Percentiles rank a stretch among this genome's conserved stretches.
These are phyloP conservation scores for Oscheius onirici DNA, from an alignment of 2,888 invertebrate species.

Conservation along the genomic window DNA sequence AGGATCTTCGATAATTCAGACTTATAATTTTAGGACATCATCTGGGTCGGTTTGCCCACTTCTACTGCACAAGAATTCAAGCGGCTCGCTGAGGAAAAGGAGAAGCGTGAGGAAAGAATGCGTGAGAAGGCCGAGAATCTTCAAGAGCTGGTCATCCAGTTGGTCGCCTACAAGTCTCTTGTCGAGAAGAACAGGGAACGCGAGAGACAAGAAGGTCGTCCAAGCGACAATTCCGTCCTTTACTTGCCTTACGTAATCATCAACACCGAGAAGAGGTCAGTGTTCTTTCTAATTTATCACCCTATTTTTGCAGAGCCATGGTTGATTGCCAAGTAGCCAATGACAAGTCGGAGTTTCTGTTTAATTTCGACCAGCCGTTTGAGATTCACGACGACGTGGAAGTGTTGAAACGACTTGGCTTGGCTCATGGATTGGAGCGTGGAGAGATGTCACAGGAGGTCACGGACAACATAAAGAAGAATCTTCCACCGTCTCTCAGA, in stretches of 20 bases:
- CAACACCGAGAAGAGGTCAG: constrained; percentile 95
- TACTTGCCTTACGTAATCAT: constrained; percentile 98
- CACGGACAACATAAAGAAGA: constrained; percentile 56
- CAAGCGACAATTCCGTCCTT: constrained; percentile 84
- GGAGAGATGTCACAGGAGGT: constrained; percentile 77
- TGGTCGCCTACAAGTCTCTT: constrained; percentile 96
- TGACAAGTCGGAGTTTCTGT: constrained; percentile 92
- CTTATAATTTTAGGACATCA: constrained; percentile 80
- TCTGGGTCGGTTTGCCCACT: constrained; percentile 93
- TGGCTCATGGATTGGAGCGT: constrained; percentile 89
- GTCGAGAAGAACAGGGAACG: constrained; percentile 88
- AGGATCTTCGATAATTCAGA: constrained; percentile 74
- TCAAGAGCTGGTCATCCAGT: constrained; percentile 75
- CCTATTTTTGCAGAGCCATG: constrained; percentile 35
- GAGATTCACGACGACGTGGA: constrained; percentile 91
- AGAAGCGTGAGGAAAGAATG: constrained; percentile 69
- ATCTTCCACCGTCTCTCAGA: constrained; percentile 62
- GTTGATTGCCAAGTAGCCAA: constrained; percentile 55
- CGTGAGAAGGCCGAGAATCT: constrained; percentile 72
- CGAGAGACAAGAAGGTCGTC: constrained; percentile 75
- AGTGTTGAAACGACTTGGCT: constrained; percentile 92
- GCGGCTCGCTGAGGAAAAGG: constrained; percentile 73
- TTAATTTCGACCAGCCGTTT: constrained; percentile 98
- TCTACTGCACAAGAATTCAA: constrained; percentile 64
- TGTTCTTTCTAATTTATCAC: not conserved